Evolutionary conservation across 2,888 invertebrate species (phyloP).

Genomic region (Zaprionus lineosus): DNA sequence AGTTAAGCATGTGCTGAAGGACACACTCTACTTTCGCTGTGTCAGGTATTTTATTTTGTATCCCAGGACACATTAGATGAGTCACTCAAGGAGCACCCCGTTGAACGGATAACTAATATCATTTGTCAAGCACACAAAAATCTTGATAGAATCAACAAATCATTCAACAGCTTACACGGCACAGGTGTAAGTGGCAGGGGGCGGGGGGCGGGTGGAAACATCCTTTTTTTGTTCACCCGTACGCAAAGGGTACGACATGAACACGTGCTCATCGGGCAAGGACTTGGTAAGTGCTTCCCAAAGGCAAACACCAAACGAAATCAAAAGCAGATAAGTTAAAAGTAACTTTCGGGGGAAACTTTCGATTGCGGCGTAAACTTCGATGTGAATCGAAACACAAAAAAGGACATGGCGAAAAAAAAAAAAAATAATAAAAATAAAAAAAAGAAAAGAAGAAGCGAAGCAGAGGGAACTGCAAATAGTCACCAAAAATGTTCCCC

Average conservation of each 20-base stretch:
- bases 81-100: constrained; percentile 2
- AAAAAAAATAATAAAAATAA: constrained; percentile 9
- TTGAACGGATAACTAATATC: constrained; percentile 43
- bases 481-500: constrained; percentile 2
- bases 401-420: too few relatives aligned
- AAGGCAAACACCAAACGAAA: constrained; percentile 29
- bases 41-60: too few relatives aligned
- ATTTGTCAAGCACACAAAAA: constrained; percentile 50
- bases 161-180: constrained; percentile 33
- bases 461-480: too few relatives aligned
- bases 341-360: constrained; percentile 55
- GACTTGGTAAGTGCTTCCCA: neutral
- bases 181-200: neutral
- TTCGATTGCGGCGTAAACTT: constrained; percentile 38
- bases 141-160: constrained; percentile 50
- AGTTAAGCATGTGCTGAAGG: too few relatives aligned
- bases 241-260: constrained; percentile 24
- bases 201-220: too few relatives aligned
- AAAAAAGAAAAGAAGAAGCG: neutral
- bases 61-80: too few relatives aligned
- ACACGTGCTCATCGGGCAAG: constrained; percentile 43
- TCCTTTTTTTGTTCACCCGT: too few relatives aligned
- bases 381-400: too few relatives aligned
- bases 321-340: constrained; percentile 62
- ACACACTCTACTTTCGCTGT: too few relatives aligned